These are phyloP conservation scores for Ptychochromis oligacanthus DNA, from an alignment of 2,113 vertebrate genomes.

Conservation along the genomic window DNA sequence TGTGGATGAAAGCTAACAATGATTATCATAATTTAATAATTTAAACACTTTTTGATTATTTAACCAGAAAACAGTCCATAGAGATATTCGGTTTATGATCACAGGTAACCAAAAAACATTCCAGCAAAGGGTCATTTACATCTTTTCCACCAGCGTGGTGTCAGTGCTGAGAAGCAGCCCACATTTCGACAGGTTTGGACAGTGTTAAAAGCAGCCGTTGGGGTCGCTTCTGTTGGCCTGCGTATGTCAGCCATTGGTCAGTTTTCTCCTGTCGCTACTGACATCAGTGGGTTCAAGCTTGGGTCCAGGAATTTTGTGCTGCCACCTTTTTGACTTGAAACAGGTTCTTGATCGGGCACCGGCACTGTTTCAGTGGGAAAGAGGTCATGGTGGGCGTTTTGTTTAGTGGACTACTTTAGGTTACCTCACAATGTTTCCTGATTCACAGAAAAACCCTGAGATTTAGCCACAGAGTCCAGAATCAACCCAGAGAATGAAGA, in stretches of 20 bases:
- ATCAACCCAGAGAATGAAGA: background rate
- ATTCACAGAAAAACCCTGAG: background rate
- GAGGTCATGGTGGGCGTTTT: too few species aligned
- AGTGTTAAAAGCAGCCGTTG: too few species aligned
- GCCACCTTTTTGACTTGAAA: background rate
- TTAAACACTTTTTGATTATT: background rate
- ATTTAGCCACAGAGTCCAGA: background rate
- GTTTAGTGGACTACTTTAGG: too few species aligned
- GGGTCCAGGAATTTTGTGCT: background rate
- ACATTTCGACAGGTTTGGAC: too few species aligned
- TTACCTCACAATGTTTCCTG: background rate
- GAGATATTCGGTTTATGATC: background rate
- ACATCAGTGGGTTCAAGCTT: too few species aligned
- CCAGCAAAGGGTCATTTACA: too few species aligned
- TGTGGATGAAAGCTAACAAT: background rate
- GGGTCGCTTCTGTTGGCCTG: too few species aligned
- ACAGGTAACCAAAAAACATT: background rate
- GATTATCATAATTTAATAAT: background rate
- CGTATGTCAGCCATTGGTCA: too few species aligned
- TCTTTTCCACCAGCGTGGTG: background rate
- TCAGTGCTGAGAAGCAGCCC: too few species aligned
- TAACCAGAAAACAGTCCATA: background rate
- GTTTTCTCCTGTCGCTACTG: too few species aligned
- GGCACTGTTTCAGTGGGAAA: background rate
- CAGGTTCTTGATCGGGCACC: background rate